These are phyloP conservation scores for Rhineura floridana DNA, from an alignment of 2,113 vertebrate genomes.

Conservation along the genomic window DNA sequence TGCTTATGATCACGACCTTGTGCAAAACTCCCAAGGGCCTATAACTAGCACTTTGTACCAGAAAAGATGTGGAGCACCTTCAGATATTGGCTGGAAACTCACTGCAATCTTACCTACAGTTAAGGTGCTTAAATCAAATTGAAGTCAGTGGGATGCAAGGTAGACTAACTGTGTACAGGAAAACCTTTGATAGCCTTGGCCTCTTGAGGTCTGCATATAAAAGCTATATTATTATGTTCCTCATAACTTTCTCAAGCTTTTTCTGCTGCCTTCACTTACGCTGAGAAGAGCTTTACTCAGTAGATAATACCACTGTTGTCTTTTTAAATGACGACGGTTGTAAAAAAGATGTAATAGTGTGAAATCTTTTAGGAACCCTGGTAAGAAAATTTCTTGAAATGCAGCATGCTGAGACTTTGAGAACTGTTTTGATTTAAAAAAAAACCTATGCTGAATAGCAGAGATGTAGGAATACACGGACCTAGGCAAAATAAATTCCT, in stretches of 20 bases:
- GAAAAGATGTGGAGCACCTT: background rate
- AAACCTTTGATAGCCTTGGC: background rate
- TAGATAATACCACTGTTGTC: background rate
- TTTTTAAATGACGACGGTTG: background rate
- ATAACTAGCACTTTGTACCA: background rate
- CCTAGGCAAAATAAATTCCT: background rate
- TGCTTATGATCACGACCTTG: background rate
- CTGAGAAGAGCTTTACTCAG: background rate
- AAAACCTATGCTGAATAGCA: background rate
- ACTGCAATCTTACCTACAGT: background rate
- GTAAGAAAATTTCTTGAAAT: slow-evolving; percentile 7
- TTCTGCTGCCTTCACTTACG: background rate
- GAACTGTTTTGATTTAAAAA: background rate
- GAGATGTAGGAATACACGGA: background rate
- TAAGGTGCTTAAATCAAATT: background rate
- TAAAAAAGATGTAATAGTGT: background rate
- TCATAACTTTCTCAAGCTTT: background rate
- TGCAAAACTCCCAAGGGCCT: background rate
- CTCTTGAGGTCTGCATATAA: background rate
- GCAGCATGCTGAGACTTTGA: slow-evolving; percentile 3
- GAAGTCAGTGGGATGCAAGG: background rate
- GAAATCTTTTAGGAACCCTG: background rate
- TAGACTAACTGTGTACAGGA: background rate
- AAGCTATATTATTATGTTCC: slow-evolving; percentile 1
- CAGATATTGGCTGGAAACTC: background rate